Conservation (phyloP, 2,113 vertebrate species). For the Deroptyus accipitrinus region DNA sequence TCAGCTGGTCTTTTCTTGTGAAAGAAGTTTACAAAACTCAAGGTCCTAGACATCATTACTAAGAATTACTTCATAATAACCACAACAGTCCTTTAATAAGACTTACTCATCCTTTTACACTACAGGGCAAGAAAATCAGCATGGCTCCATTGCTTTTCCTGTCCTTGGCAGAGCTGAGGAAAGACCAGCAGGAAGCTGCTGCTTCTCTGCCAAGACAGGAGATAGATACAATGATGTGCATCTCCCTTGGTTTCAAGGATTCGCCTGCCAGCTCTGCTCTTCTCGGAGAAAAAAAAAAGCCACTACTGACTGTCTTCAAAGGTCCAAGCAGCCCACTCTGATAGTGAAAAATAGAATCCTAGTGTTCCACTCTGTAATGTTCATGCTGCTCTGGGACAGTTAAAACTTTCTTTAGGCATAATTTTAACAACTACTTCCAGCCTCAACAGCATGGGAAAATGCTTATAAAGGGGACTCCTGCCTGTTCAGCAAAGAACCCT, state of each 20-base stretch:
- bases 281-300: neutral
- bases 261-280: neutral
- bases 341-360: neutral
- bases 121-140: neutral
- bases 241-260: rapidly evolving
- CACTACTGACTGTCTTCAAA: neutral
- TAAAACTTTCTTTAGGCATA: neutral
- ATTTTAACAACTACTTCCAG: neutral
- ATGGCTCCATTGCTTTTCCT: neutral
- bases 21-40: neutral
- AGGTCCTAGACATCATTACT: neutral
- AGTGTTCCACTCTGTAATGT: neutral
- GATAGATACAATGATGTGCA: rapidly evolving
- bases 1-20: neutral
- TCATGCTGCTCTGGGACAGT: neutral
- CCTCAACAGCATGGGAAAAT: neutral
- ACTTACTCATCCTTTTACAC: neutral
- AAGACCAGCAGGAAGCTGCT: neutral
- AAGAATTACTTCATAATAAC: neutral
- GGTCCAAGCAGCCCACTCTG: neutral
- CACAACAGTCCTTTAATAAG: neutral
- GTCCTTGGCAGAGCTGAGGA: neutral
- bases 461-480: neutral
- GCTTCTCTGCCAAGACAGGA: neutral
- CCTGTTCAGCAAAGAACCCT: neutral